phyloP scores from a whole-genome alignment of 2,797 vertebrate genomes.

The Petrocephalus sullivani region DNA sequence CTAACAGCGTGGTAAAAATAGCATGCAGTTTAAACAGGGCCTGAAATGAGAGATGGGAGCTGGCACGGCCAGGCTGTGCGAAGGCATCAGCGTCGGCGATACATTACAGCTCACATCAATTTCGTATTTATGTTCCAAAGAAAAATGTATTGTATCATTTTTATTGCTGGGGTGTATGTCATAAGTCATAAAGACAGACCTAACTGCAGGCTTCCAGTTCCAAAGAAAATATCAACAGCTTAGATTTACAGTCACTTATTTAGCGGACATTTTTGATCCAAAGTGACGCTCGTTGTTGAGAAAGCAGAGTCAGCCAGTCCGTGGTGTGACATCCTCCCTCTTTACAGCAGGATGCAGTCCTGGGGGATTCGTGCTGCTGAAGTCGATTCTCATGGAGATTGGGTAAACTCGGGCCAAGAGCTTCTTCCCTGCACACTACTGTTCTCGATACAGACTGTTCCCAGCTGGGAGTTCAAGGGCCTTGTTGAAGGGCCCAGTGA shows the following conservation, averaged over 20 bases:
- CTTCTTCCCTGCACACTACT: conserved; percentile 53
- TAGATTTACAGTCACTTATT: background rate
- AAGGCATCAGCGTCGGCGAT: background rate
- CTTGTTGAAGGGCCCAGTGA: background rate
- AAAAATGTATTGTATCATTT: background rate
- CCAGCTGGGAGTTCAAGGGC: background rate
- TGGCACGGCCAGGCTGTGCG: background rate
- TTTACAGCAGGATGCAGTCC: conserved; percentile 79
- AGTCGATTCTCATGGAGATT: conserved; percentile 81
- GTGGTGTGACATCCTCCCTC: conserved; percentile 70
- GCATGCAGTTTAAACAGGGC: background rate
- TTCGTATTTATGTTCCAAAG: background rate
- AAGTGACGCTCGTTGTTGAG: background rate
- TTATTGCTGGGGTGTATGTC: background rate
- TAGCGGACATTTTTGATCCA: background rate
- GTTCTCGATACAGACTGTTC: too few relatives aligned
- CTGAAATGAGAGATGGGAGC: background rate
- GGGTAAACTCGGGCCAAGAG: conserved; percentile 80
- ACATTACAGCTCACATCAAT: background rate
- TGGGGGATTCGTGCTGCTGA: conserved; percentile 89
- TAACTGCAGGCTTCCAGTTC: background rate
- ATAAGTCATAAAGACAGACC: background rate
- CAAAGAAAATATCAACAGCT: background rate
- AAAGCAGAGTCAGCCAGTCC: background rate
- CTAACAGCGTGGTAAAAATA: conserved; percentile 4